Percentiles rank a stretch among this genome's conserved stretches.
phyloP scores from a whole-genome alignment of 2,888 invertebrate genomes.

The Fabriciana adippe region DNA sequence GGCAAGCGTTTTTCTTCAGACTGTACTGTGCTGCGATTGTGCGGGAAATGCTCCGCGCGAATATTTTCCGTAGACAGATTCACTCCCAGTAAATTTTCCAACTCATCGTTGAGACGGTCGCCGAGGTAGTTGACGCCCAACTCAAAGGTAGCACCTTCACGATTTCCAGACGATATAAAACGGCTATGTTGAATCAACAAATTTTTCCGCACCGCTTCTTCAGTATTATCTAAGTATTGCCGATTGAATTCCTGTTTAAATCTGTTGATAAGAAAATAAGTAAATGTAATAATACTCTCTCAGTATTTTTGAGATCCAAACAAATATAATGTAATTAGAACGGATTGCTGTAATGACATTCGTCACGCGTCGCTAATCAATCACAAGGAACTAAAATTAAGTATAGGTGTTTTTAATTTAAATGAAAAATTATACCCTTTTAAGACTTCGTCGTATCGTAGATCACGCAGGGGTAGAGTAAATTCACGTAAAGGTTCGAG shows the following conservation, averaged over 20 bases:
- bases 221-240: constrained; percentile 55
- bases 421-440: constrained; percentile 23
- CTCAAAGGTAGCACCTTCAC: constrained; percentile 61
- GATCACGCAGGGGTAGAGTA: constrained; percentile 56
- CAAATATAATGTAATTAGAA: no score
- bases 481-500: constrained; percentile 72
- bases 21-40: constrained; percentile 48
- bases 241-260: constrained; percentile 54
- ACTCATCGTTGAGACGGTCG: constrained; percentile 60
- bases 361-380: no score
- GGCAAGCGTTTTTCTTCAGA: constrained; percentile 52
- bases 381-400: no score
- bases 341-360: no score
- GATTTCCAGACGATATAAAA: constrained; percentile 61
- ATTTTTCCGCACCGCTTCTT: constrained; percentile 66
- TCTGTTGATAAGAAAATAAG: constrained; percentile 42
- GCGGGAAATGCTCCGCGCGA: constrained; percentile 55
- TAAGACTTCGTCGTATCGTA: constrained; percentile 49
- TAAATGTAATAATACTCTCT: not conserved
- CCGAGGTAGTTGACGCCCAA: constrained; percentile 57
- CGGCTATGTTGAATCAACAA: constrained; percentile 58
- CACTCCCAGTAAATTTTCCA: constrained; percentile 53
- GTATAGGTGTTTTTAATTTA: not conserved
- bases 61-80: constrained; percentile 35
- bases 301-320: not conserved